phyloP scores from a whole-genome alignment of 1,140 invertebrate species.

The Scaptomyza graminum region DNA sequence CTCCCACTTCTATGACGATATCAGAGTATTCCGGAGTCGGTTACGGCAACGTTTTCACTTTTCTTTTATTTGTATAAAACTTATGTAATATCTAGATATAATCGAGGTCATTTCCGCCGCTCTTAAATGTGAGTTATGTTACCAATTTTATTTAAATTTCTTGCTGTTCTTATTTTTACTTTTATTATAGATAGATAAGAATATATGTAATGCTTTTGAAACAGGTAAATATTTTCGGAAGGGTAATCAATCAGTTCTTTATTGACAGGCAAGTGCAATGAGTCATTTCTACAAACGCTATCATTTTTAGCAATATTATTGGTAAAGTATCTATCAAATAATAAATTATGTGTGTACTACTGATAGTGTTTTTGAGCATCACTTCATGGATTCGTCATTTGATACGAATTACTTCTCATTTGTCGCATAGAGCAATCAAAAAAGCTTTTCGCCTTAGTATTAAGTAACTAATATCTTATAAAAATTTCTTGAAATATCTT shows the following conservation, averaged over 20 bases:
- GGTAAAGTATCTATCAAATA: conserved; percentile 22
- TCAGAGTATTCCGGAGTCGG: no score
- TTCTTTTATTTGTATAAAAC: no score
- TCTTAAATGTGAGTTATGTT: background rate
- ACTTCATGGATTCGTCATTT: no score
- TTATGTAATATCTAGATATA: no score
- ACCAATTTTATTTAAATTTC: background rate
- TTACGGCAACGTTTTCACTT: no score
- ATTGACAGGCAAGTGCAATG: background rate
- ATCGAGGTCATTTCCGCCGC: background rate
- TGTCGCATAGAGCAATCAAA: no score
- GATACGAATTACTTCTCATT: no score
- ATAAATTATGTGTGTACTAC: background rate
- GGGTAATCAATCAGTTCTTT: background rate
- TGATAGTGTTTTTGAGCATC: conserved; percentile 3
- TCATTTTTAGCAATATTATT: conserved; percentile 3
- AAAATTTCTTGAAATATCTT: background rate
- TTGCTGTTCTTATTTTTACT: background rate
- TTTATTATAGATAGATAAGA: no score
- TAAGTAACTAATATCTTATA: background rate
- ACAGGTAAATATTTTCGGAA: background rate
- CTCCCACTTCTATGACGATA: no score
- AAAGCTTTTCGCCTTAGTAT: no score
- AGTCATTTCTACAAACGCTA: conserved; percentile 28
- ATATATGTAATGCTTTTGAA: no score